phyloP scores from a whole-genome alignment of 2,113 vertebrate genomes.

The Erythrolamprus reginae region DNA sequence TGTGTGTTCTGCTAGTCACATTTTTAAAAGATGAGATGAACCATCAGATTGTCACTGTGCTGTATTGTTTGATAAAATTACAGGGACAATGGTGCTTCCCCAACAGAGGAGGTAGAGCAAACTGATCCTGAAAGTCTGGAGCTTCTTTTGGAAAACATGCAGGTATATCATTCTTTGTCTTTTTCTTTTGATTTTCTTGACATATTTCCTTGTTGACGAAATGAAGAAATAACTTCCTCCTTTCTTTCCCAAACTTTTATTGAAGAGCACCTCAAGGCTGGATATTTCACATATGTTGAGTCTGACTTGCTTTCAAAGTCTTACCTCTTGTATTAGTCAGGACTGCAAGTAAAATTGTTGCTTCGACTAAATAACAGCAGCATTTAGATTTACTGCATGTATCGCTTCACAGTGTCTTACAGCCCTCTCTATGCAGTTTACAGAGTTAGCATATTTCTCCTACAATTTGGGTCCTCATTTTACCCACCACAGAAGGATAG shows the following conservation, averaged over 20 bases:
- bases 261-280: not conserved
- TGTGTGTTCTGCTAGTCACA: not conserved
- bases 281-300: not conserved
- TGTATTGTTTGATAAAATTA: not conserved
- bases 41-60: not conserved
- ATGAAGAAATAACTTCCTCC: not conserved
- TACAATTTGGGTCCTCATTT: too few species aligned
- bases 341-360: not conserved
- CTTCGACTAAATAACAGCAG: not conserved
- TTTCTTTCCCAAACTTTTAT: not conserved
- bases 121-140: constrained; percentile 50
- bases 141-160: constrained; percentile 54
- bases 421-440: too few species aligned
- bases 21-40: not conserved
- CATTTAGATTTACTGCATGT: too few species aligned
- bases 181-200: not conserved
- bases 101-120: constrained; percentile 26
- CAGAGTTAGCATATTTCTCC: too few species aligned
- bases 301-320: not conserved
- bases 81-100: constrained; percentile 64
- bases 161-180: constrained; percentile 45
- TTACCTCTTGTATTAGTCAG: not conserved
- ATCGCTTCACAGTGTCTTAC: too few species aligned
- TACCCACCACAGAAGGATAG: too few species aligned
- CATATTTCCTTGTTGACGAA: not conserved